Evolutionary conservation across 1,140 invertebrate genomes (phyloP).

Genomic region (Linepithema humile): DNA sequence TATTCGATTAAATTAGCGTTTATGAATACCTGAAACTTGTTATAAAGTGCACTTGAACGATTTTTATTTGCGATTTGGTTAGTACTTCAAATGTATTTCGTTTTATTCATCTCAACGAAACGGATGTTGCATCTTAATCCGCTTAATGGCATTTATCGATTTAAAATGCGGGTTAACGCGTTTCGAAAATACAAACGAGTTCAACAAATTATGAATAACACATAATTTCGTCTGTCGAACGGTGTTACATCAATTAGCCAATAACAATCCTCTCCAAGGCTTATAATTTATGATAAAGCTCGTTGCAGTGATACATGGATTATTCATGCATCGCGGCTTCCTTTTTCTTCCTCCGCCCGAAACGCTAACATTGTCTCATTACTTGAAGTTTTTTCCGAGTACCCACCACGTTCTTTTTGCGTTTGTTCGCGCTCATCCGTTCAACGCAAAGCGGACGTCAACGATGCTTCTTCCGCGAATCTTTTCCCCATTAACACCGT

Average conservation of each 20-base stretch:
- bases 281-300: slow-evolving; percentile 41
- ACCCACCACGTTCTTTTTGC: slow-evolving; percentile 4
- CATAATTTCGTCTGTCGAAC: slow-evolving; percentile 32
- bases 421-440: slow-evolving; percentile 8
- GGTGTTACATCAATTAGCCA: background rate
- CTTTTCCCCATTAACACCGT: slow-evolving; percentile 66
- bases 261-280: slow-evolving; percentile 8
- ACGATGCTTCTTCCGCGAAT: slow-evolving; percentile 43
- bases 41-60: slow-evolving; percentile 13
- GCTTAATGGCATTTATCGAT: slow-evolving; percentile 61
- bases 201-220: slow-evolving; percentile 9
- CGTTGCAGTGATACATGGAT: background rate
- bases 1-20: background rate
- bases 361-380: slow-evolving; percentile 25
- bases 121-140: slow-evolving; percentile 39
- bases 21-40: background rate
- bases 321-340: slow-evolving; percentile 1
- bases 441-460: slow-evolving; percentile 50
- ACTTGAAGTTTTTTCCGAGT: slow-evolving; percentile 12
- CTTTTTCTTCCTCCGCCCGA: background rate
- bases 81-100: slow-evolving; percentile 57
- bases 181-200: slow-evolving; percentile 39
- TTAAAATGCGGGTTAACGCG: slow-evolving; percentile 63
- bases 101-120: slow-evolving; percentile 26
- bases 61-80: slow-evolving; percentile 31